Base-by-base conservation (phyloP, 2,113 vertebrate genomes). In the Forbesichthys agassizii region DNA sequence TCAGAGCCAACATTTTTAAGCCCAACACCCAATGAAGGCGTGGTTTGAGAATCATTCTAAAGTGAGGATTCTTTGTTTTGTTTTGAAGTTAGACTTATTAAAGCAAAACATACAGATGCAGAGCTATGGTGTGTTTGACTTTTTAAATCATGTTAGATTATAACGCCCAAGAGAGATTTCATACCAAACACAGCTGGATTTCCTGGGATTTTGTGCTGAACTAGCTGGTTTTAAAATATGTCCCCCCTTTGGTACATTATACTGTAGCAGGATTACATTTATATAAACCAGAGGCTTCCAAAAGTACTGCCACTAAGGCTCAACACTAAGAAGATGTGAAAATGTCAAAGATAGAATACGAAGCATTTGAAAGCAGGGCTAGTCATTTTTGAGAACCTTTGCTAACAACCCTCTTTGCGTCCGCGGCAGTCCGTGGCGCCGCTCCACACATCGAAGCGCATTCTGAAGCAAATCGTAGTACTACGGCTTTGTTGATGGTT, bases 111-210 rank as follows among this genome's bases (percentile, higher is more conserved):
- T 11, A 57, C 68, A 42, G 7, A 6, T 42, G 5, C 36, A 42
- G 36, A 42, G 36, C 36, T 42, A 42, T 5, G 36, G 36, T 70
- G n/a, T 63, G 68, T 70, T 46, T 71, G 57, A 59, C 12, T 5
- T 67, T 71, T 59, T 59, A 11, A 69, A 13, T 64, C 4, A 64
- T 14, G 69, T 65, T 49, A 48, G 71, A 74, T 80, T 74, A 69
- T 66, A 78, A 18, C 46, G 56, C 64, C 69, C 55, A 10, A 10
- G 11, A 52, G 1, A 59, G 61, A 54, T 11, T 73, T 69, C 12
- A 27, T 11, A 67, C 20, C 18, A 61, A 74, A 71, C 18, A 33
- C 53, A 57, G 16, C 48, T 3, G 11, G 12, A 53, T 58, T 33
- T n/a, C 11, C 51, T 46, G 6, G 48, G 70, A 54, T 54, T 54